Conservation (phyloP, 2,888 invertebrate species). For the Dione vanillae region DNA sequence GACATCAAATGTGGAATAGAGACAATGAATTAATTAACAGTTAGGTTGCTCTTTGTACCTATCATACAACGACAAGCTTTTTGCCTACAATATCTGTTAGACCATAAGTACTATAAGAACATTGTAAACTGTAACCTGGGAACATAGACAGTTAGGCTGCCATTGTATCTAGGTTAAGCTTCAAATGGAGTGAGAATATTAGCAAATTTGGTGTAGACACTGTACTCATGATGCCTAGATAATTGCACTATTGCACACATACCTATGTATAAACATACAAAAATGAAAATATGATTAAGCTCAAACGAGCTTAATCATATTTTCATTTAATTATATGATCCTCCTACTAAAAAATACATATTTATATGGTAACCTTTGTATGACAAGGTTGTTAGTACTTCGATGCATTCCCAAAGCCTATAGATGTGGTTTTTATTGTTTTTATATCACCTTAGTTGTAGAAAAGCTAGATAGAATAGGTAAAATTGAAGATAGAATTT, state of each 20-base stretch:
- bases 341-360: background rate
- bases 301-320: too few relatives aligned
- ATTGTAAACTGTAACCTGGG: slow-evolving; percentile 31
- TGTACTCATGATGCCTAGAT: slow-evolving; percentile 6
- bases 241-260: too few relatives aligned
- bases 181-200: slow-evolving; percentile 26
- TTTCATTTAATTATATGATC: background rate
- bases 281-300: too few relatives aligned
- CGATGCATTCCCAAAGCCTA: too few relatives aligned
- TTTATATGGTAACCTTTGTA: too few relatives aligned
- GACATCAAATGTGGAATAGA: background rate
- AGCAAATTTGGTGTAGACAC: slow-evolving; percentile 27
- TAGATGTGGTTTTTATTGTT: too few relatives aligned
- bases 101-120: slow-evolving; percentile 5
- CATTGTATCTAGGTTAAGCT: slow-evolving; percentile 43
- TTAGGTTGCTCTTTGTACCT: slow-evolving; percentile 1
- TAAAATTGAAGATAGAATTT: too few relatives aligned
- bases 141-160: slow-evolving; percentile 48
- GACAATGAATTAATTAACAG: background rate
- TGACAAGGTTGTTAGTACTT: too few relatives aligned
- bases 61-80: background rate
- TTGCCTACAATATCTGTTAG: background rate
- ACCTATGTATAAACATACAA: too few relatives aligned
- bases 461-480: too few relatives aligned
- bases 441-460: too few relatives aligned